Evolutionary conservation across 2,888 invertebrate species (phyloP), one percentile per base, ranked within the genome.

Genomic region (Malacosoma neustria): DNA sequence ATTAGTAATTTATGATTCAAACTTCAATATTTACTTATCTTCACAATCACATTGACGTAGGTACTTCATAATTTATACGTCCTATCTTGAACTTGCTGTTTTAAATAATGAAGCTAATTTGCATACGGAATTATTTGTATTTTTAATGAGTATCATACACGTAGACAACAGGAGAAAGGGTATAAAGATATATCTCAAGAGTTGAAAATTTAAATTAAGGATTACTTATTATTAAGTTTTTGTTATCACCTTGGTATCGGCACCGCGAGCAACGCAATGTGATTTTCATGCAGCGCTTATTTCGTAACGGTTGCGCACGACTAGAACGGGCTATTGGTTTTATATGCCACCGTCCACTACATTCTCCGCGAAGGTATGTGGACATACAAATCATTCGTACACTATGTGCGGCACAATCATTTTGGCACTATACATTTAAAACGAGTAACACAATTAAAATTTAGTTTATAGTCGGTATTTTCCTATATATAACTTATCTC

Each of bases 301-400:
- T 82, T 82, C 77, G 77, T 82, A 84, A 84, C 82, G 81, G 82
- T 76, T 80, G 81, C 81, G 76, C 61, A 77, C 75, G 72, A 72
- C 74, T 80, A 77, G 80, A 84, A 84, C 84, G 76, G 70, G 77
- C 22, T 80, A 77, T 80, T 71, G 72, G 72, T 73, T 72, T 72
- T 70, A 66, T 71, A 59, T 70, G 63, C 67, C 61, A 61, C 61
- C 59, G 65, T 64, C 67, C 55, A 63, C 69, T 62, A 69, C 69
- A 72, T 70, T 74, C 69, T 71, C 63, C 22, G 22, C 22, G 9
- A 22, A 22, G 22, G 22, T 22, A 22, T 22, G 22, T 22, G 22
- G 22, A 30, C 30, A 33, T 30, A 37, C 31, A 11, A 34, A n/a
- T 36, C 41, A 34, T 41, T 35, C 33, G 39, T 43, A 40, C 37